Evolutionary conservation across 2,113 vertebrate genomes (phyloP).

Genomic region (Solea solea): DNA sequence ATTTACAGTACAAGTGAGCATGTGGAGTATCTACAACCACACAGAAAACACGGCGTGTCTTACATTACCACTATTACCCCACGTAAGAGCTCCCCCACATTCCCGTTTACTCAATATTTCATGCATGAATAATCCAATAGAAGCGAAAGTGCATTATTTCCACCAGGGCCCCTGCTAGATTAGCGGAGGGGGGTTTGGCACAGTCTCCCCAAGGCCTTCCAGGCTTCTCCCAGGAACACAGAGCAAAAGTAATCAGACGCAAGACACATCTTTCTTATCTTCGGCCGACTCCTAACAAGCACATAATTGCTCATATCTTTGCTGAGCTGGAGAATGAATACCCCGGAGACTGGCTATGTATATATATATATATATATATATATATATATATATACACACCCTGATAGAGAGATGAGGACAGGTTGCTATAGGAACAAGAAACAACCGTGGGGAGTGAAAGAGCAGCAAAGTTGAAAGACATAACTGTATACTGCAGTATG

Average conservation of each 20-base stretch:
- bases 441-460: slow-evolving; percentile 1
- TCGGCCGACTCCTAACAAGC: slow-evolving; percentile 77
- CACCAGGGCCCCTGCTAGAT: slow-evolving; percentile 43
- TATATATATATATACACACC: slow-evolving; percentile 35
- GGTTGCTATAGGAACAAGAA: slow-evolving; percentile 79
- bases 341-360: slow-evolving; percentile 74
- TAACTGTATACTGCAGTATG: slow-evolving; percentile 6
- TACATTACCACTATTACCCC: slow-evolving; percentile 65
- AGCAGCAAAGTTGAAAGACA: slow-evolving; percentile 33
- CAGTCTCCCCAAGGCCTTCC: slow-evolving; percentile 51
- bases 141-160: slow-evolving; percentile 71
- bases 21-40: slow-evolving; percentile 15
- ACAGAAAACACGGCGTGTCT: slow-evolving; percentile 32
- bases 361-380: slow-evolving; percentile 18
- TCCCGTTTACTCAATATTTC: slow-evolving; percentile 69
- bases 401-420: slow-evolving; percentile 67
- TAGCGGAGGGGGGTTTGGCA: slow-evolving; percentile 37
- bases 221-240: slow-evolving; percentile 65
- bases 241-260: slow-evolving; percentile 74
- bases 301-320: slow-evolving; percentile 83
- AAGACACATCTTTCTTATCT: slow-evolving; percentile 79
- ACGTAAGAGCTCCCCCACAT: slow-evolving; percentile 68
- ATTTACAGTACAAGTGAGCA: slow-evolving; percentile 14
- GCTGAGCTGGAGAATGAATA: slow-evolving; percentile 70
- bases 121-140: slow-evolving; percentile 74